phyloP scores from a whole-genome alignment of 2,888 invertebrate genomes.

The Leptarthrus brevirostris region DNA sequence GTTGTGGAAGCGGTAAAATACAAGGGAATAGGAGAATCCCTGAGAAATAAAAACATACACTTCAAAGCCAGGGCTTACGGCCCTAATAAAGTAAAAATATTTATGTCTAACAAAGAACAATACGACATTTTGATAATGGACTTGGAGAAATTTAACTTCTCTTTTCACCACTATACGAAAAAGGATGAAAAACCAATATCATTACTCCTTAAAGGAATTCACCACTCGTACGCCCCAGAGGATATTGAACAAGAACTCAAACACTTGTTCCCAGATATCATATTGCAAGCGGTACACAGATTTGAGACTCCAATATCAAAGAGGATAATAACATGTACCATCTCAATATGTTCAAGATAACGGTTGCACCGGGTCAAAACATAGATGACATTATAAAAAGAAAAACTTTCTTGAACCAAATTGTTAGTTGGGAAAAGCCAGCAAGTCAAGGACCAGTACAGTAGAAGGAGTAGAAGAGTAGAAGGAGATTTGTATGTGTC shows the following conservation, averaged over 20 bases:
- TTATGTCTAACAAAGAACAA: neutral
- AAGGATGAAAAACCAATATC: no score
- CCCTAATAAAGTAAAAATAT: neutral
- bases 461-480: neutral
- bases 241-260: no score
- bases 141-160: no score
- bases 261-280: no score
- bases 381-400: neutral
- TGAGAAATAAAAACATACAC: neutral
- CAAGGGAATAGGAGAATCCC: neutral
- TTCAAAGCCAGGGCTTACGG: neutral
- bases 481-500: neutral
- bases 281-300: no score
- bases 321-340: no score
- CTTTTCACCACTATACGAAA: no score
- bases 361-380: neutral
- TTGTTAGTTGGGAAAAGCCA: neutral
- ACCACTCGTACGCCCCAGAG: no score
- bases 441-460: neutral
- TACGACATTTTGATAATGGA: neutral
- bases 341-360: neutral
- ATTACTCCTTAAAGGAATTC: no score
- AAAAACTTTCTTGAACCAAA: neutral
- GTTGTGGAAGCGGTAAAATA: neutral
- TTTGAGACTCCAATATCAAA: no score